Evolutionary conservation across 2,888 invertebrate species (phyloP).

Genomic region (Harmothoe impar): DNA sequence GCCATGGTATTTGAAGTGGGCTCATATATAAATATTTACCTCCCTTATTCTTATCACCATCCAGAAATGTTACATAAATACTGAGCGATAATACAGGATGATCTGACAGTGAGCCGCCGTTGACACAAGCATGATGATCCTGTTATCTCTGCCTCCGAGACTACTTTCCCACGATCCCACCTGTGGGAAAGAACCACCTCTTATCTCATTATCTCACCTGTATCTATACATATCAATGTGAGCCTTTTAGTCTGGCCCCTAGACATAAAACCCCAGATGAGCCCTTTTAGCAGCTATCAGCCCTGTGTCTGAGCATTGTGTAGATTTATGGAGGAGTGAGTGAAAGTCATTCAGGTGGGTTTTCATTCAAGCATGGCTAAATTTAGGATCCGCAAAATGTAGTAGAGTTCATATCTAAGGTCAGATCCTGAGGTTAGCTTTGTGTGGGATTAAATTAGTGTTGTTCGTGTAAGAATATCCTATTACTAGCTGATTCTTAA

Average conservation of each 20-base stretch:
- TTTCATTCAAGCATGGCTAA: too few relatives aligned
- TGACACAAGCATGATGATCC: not conserved
- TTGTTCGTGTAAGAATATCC: too few relatives aligned
- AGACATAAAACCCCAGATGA: not conserved
- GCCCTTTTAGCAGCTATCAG: not conserved
- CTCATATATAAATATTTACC: too few relatives aligned
- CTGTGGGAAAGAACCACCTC: not conserved
- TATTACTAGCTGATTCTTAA: too few relatives aligned
- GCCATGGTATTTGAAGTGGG: too few relatives aligned
- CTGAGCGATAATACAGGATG: not conserved
- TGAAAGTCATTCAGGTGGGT: too few relatives aligned
- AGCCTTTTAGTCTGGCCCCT: not conserved
- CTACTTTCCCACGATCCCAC: not conserved
- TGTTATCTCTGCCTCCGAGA: not conserved
- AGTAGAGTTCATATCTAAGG: too few relatives aligned
- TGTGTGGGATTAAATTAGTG: too few relatives aligned
- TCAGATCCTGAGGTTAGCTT: too few relatives aligned
- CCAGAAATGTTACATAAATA: not conserved
- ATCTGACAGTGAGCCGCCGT: not conserved
- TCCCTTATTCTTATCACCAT: not conserved
- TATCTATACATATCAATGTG: not conserved
- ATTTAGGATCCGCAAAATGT: too few relatives aligned
- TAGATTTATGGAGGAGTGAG: too few relatives aligned
- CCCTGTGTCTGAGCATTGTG: not conserved
- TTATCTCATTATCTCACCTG: constrained; percentile 1